These are phyloP conservation scores for Mesaphorura yosii DNA, from an alignment of 1,140 invertebrate genomes.

Conservation along the genomic window DNA sequence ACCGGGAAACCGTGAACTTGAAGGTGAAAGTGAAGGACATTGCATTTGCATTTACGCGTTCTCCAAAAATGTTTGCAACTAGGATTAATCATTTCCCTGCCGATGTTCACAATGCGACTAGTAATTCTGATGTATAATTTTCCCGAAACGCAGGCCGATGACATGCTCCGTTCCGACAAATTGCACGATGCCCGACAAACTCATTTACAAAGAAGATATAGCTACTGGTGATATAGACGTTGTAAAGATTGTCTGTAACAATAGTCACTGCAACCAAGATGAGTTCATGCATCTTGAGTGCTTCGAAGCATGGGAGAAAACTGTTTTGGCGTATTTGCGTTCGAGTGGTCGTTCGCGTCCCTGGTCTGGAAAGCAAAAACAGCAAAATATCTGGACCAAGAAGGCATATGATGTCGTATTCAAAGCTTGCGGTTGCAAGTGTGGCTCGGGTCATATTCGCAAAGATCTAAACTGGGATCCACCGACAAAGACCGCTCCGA, in stretches of 20 bases:
- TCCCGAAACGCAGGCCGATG: slow-evolving; percentile 14
- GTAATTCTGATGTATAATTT: slow-evolving; percentile 3
- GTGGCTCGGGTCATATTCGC: slow-evolving; percentile 79
- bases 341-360: slow-evolving; percentile 76
- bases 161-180: slow-evolving; percentile 68
- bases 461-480: slow-evolving; percentile 87
- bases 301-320: slow-evolving; percentile 85
- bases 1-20: no score
- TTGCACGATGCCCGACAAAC: slow-evolving; percentile 50
- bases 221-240: slow-evolving; percentile 40
- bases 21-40: no score
- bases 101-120: no score
- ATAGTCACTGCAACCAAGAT: slow-evolving; percentile 73
- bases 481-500: slow-evolving; percentile 39
- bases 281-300: slow-evolving; percentile 91
- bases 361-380: slow-evolving; percentile 85
- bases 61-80: no score
- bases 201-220: slow-evolving; percentile 59
- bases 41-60: no score
- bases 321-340: slow-evolving; percentile 73
- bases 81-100: no score
- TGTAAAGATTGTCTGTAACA: slow-evolving; percentile 86
- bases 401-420: slow-evolving; percentile 76
- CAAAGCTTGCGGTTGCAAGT: slow-evolving; percentile 64
- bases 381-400: slow-evolving; percentile 94